Evolutionary conservation across 2,797 vertebrate species (phyloP).

Genomic region (Lacerta agilis): DNA sequence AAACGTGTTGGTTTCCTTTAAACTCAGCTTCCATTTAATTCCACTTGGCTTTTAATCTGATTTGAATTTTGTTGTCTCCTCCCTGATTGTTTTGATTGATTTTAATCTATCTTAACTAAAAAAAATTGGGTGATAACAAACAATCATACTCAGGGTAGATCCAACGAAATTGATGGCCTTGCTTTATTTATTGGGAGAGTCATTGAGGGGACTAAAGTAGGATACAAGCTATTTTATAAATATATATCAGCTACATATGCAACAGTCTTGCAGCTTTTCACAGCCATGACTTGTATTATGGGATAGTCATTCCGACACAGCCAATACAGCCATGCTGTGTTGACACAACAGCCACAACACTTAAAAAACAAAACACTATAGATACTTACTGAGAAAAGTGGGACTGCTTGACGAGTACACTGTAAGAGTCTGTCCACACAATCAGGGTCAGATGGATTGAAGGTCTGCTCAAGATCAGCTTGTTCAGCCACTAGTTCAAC

Average conservation of each 20-base stretch:
- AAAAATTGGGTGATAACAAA: neutral
- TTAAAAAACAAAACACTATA: neutral
- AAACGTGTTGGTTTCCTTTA: too few relatives aligned
- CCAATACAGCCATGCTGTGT: neutral
- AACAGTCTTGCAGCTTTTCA: neutral
- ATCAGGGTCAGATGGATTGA: slow-evolving; percentile 92
- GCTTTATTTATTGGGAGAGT: too few relatives aligned
- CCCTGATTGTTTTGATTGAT: neutral
- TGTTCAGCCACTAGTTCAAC: slow-evolving; percentile 97
- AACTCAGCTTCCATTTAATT: neutral
- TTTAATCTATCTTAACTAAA: neutral
- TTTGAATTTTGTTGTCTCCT: neutral
- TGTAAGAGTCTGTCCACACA: slow-evolving; percentile 94
- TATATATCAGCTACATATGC: neutral
- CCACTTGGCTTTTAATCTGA: neutral
- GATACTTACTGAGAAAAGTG: slow-evolving; percentile 92
- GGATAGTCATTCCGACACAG: neutral
- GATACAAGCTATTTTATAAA: neutral
- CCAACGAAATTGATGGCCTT: too few relatives aligned
- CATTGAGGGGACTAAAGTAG: neutral
- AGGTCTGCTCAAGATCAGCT: slow-evolving; percentile 93
- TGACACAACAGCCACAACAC: neutral
- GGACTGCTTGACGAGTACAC: slow-evolving; percentile 96
- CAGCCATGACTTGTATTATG: neutral
- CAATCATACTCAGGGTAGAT: too few relatives aligned